Evolutionary conservation across 2,888 invertebrate species (phyloP).

Genomic region (Alsophila aescularia): DNA sequence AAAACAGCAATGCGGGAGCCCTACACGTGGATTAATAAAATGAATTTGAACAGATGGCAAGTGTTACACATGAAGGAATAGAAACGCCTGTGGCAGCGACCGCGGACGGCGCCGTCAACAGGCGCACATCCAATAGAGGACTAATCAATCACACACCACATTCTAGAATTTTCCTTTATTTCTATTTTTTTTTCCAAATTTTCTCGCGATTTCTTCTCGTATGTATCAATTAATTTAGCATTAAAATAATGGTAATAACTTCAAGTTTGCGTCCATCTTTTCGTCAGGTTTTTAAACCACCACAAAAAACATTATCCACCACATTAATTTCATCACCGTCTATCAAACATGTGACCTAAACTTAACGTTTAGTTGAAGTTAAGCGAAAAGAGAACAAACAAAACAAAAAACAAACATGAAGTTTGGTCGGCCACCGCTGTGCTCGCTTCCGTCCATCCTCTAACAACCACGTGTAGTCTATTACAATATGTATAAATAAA

Average conservation of each 20-base stretch:
- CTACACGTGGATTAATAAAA: slow-evolving; percentile 18
- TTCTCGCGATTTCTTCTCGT: slow-evolving; percentile 65
- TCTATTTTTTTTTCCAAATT: slow-evolving; percentile 72
- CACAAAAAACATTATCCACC: slow-evolving; percentile 57
- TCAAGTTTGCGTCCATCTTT: slow-evolving; percentile 78
- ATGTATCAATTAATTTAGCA: slow-evolving; percentile 83
- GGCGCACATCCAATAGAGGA: slow-evolving; percentile 54
- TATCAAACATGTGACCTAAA: slow-evolving; percentile 66
- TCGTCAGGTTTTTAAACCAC: slow-evolving; percentile 65
- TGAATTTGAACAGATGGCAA: slow-evolving; percentile 72
- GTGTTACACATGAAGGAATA: slow-evolving; percentile 72
- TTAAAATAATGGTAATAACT: slow-evolving; percentile 82
- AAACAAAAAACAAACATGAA: slow-evolving; percentile 80
- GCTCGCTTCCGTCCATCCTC: slow-evolving; percentile 38
- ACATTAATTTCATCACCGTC: slow-evolving; percentile 60
- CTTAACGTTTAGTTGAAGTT: slow-evolving; percentile 60
- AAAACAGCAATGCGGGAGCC: slow-evolving; percentile 23
- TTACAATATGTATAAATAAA: slow-evolving; percentile 55
- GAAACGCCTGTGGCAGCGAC: slow-evolving; percentile 34
- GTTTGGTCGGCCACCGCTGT: slow-evolving; percentile 58
- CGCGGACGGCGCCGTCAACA: slow-evolving; percentile 36
- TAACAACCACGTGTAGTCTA: slow-evolving; percentile 29
- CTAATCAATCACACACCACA: slow-evolving; percentile 81
- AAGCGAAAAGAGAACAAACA: slow-evolving; percentile 81
- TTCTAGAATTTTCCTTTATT: slow-evolving; percentile 82